Evolutionary conservation across 2,797 vertebrate genomes (phyloP).

Genomic region (Mycteria americana): DNA sequence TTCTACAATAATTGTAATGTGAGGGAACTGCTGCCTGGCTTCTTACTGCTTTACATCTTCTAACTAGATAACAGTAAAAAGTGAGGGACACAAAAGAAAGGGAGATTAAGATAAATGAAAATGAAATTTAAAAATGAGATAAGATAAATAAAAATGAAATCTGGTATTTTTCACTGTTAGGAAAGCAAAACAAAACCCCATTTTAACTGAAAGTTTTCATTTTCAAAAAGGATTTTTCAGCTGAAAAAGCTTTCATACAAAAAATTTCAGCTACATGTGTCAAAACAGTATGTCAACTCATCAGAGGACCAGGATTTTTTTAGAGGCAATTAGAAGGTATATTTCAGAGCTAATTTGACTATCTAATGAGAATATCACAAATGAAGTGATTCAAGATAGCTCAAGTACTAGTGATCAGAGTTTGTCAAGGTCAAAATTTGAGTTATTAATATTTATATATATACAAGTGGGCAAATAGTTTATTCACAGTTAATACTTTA

Average conservation of each 20-base stretch:
- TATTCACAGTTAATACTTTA: constrained; percentile 48
- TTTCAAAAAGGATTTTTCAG: neutral
- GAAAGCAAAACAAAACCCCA: neutral
- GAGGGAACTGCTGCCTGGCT: neutral
- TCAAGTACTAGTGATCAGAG: constrained; percentile 58
- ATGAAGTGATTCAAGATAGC: constrained; percentile 61
- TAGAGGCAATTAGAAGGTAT: constrained; percentile 67
- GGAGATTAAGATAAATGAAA: neutral
- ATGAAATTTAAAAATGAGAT: neutral
- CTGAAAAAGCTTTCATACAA: neutral
- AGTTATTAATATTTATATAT: constrained; percentile 66
- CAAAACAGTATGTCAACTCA: constrained; percentile 55
- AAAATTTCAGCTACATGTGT: constrained; percentile 12
- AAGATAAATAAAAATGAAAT: neutral
- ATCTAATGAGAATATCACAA: constrained; percentile 62
- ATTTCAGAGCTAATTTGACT: constrained; percentile 70
- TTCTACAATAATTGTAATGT: neutral
- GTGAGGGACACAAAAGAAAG: neutral
- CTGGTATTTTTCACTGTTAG: neutral
- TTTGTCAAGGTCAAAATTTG: constrained; percentile 58
- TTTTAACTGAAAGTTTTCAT: neutral
- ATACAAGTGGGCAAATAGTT: constrained; percentile 54
- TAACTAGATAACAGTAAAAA: neutral
- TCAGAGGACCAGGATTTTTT: constrained; percentile 53
- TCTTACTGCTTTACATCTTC: neutral